Conservation (phyloP, 1,140 invertebrate genomes). For the Latrodectus geometricus region DNA sequence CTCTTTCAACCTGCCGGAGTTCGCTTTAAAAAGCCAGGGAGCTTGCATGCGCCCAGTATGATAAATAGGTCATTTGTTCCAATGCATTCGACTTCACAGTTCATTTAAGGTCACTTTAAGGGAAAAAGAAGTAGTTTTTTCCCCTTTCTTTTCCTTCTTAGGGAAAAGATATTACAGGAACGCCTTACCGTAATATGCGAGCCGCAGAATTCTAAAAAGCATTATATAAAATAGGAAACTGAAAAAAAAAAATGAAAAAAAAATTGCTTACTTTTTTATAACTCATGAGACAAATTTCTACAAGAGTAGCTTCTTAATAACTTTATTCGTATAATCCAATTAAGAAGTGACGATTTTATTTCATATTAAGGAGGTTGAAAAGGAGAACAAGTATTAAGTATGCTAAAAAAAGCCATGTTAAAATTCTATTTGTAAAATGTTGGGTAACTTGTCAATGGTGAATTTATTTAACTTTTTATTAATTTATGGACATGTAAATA, state of each 20-base stretch:
- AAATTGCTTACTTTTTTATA: background rate
- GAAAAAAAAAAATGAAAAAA: background rate
- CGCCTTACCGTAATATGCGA: background rate
- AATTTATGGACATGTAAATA: background rate
- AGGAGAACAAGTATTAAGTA: slow-evolving; percentile 24
- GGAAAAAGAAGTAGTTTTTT: background rate
- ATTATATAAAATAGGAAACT: background rate
- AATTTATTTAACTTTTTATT: background rate
- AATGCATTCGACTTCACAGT: slow-evolving; percentile 51
- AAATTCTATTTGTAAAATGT: slow-evolving; percentile 31
- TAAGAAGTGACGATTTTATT: slow-evolving; percentile 46
- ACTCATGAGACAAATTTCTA: background rate
- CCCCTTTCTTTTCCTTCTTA: background rate
- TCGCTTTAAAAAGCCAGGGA: background rate
- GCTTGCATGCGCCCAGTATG: slow-evolving; percentile 1
- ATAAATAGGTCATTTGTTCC: slow-evolving; percentile 57
- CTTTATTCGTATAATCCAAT: slow-evolving; percentile 55
- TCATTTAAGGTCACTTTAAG: slow-evolving; percentile 53
- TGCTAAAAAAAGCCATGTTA: slow-evolving; percentile 21
- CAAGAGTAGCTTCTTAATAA: slow-evolving; percentile 45
- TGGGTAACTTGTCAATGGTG: background rate
- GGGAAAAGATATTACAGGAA: slow-evolving; percentile 19
- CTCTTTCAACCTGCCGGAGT: background rate
- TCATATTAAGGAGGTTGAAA: slow-evolving; percentile 7
- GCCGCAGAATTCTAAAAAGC: background rate